Evolutionary conservation across 2,797 vertebrate genomes (phyloP).

Genomic region (Myiotriccus ornatus): DNA sequence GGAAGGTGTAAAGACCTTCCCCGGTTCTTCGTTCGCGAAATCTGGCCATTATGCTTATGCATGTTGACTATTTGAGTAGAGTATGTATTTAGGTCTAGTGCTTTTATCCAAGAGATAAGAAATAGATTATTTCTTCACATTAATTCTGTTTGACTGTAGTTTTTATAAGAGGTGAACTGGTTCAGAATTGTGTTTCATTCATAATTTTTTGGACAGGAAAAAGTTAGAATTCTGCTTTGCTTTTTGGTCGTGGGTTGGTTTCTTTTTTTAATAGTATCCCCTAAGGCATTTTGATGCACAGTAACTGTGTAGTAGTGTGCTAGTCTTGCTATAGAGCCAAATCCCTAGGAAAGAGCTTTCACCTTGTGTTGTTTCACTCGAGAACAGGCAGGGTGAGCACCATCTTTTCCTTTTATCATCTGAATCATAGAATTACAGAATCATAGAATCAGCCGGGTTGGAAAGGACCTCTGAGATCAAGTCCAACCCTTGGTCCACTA

Average conservation of each 20-base stretch:
- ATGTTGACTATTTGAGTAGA: neutral
- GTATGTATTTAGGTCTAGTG: neutral
- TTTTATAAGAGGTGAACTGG: neutral
- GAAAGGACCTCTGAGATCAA: no score
- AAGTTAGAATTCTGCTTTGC: neutral
- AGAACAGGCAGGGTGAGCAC: neutral
- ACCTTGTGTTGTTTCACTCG: neutral
- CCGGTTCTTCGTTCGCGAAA: no score
- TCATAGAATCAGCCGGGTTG: no score
- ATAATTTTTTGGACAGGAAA: neutral
- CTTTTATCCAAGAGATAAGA: neutral
- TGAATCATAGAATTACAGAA: neutral
- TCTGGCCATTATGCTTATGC: no score
- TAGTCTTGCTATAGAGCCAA: neutral
- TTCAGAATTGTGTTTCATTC: neutral
- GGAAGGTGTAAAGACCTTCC: no score
- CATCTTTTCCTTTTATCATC: neutral
- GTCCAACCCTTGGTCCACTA: no score
- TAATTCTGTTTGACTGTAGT: neutral
- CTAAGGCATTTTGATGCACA: neutral
- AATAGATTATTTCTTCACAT: neutral
- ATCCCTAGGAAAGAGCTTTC: neutral
- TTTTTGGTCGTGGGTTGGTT: accelerated
- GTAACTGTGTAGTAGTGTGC: neutral
- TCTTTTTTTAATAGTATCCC: neutral